phyloP scores from a whole-genome alignment of 2,113 vertebrate species.

The Clarias magur region DNA sequence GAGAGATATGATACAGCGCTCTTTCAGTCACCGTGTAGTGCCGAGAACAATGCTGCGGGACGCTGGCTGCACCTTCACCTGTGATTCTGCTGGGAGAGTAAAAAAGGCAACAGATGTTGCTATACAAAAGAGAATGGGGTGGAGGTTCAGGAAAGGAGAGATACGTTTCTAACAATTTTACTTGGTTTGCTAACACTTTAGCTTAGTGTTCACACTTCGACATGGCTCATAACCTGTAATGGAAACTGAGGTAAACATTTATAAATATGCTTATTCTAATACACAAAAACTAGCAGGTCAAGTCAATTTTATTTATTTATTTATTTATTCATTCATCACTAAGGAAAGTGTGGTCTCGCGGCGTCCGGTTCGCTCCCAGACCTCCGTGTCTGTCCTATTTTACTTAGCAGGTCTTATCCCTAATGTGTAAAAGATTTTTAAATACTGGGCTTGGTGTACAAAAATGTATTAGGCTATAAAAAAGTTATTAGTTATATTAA shows the following conservation, averaged over 20 bases:
- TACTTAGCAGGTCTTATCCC: background rate
- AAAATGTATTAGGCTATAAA: background rate
- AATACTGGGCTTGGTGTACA: background rate
- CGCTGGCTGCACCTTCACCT: slow-evolving; percentile 55
- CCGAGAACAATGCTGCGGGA: slow-evolving; percentile 49
- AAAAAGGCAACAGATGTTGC: slow-evolving; percentile 49
- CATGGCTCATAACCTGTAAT: background rate
- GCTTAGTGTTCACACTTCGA: background rate
- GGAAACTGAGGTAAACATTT: background rate
- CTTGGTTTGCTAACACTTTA: no score
- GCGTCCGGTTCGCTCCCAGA: slow-evolving; percentile 31
- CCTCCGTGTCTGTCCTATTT: slow-evolving; percentile 48
- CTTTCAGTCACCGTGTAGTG: slow-evolving; percentile 55
- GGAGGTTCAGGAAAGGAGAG: slow-evolving; percentile 23
- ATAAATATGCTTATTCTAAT: background rate
- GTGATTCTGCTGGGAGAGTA: slow-evolving; percentile 24
- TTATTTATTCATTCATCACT: no score
- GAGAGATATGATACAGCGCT: slow-evolving; percentile 61
- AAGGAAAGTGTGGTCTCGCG: slow-evolving; percentile 43
- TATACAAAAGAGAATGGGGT: slow-evolving; percentile 29
- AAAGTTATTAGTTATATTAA: background rate
- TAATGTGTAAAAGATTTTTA: background rate
- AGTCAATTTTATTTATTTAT: no score
- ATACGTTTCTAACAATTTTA: background rate
- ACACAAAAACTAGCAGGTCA: background rate